Evolutionary conservation across 1,140 invertebrate species (phyloP), one percentile per base, ranked within the genome.

Genomic region (Penaeus vannamei): DNA sequence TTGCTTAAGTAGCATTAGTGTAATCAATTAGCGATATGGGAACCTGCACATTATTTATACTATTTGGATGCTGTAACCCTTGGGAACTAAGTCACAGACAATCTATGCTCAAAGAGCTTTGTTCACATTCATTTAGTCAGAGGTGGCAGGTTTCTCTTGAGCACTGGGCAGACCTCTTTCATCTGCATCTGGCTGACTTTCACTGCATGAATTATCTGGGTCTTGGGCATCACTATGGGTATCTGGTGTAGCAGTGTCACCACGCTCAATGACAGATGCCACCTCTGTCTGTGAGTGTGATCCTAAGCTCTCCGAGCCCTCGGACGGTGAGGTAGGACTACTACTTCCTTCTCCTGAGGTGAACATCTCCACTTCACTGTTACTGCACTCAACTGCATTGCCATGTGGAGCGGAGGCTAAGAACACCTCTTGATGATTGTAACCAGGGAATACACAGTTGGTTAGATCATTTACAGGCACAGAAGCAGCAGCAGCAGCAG

Each of bases 211-310:
- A 36, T 61, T 76, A 42, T 83, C 80, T 59, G 76, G 84, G 36
- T 91, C 90, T 29, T 91, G 90, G 32, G 87, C 82, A 60, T 91
- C 90, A 64, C 90, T 91, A 42, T 87, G 87, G 23, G 90, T 89
- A 53, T 91, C 90, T 26, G 90, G 90, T 69, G 90, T 91, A 61
- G 90, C 87, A 61, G 90, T 87, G 46, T 91, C 90, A 29, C 85
- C 90, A 36, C 86, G 76, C 82, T 91, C 90, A 77, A 91, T 91
- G 59, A 91, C 60, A 26, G 90, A 91, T 53, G 90, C 89, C 79
- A 91, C 89, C 77, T 91, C 90, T 61, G 90, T 91, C 85, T 91
- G 88, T 5, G 90, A 91, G n/a, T 90, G 90, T 64, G 90, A 91
- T 20, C 90, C 90, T 60, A 89, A 83, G 86, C 90, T 91, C 66